A percentile compares a stretch with the other conserved stretches of the same genome.
Conservation (phyloP, 2,797 vertebrate genomes). For the Xiphophorus birchmanni region DNA sequence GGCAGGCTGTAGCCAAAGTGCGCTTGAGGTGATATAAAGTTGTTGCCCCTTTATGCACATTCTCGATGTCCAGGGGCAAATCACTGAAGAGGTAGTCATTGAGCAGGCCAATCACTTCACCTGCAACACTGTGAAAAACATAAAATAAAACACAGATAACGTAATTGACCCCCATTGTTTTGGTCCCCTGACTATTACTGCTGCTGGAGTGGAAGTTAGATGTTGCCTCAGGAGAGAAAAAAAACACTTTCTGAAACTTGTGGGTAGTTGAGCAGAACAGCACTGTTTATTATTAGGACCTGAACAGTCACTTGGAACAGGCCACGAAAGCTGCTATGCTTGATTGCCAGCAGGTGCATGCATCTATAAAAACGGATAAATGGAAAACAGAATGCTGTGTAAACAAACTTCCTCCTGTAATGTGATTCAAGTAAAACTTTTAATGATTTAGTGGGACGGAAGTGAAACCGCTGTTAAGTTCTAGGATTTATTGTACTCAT, state of each 20-base stretch:
- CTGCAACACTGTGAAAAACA: slow-evolving; percentile 61
- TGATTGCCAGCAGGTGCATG: slow-evolving; percentile 31
- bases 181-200: background rate
- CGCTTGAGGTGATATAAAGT: slow-evolving; percentile 77
- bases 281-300: slow-evolving; percentile 23
- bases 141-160: background rate
- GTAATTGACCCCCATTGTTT: background rate
- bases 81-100: slow-evolving; percentile 82
- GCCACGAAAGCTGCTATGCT: slow-evolving; percentile 24
- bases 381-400: background rate
- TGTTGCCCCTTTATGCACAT: slow-evolving; percentile 78
- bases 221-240: background rate
- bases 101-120: slow-evolving; percentile 76
- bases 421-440: background rate
- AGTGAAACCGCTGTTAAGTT: background rate
- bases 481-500: background rate
- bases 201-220: background rate
- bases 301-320: background rate
- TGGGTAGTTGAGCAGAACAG: background rate
- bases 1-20: slow-evolving; percentile 75
- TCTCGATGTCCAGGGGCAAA: slow-evolving; percentile 82
- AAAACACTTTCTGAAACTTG: background rate
- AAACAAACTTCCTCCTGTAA: background rate
- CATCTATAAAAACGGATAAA: slow-evolving; percentile 8
- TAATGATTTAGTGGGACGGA: background rate